Evolutionary conservation across 2,113 vertebrate species (phyloP).

Genomic region (Morone saxatilis): DNA sequence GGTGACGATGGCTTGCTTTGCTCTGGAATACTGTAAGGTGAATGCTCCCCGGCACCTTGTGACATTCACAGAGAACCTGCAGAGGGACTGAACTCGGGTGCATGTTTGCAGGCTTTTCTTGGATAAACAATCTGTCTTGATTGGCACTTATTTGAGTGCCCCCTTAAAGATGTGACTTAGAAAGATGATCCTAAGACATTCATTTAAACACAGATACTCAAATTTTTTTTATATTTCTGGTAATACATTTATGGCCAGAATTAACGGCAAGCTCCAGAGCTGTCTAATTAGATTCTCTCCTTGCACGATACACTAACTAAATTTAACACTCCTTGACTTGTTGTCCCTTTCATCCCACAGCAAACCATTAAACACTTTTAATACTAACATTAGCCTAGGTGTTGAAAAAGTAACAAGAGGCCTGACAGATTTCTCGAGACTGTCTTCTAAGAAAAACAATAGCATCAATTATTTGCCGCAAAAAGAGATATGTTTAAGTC

Average conservation of each 20-base stretch:
- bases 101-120: constrained; percentile 58
- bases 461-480: not conserved
- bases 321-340: constrained; percentile 22
- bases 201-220: not conserved
- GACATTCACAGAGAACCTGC: constrained; percentile 59
- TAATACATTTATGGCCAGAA: constrained; percentile 34
- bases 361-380: constrained; percentile 32
- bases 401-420: not conserved
- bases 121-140: constrained; percentile 68
- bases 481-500: not conserved
- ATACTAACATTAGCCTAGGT: constrained; percentile 28
- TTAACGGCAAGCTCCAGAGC: constrained; percentile 14
- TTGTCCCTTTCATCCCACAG: constrained; percentile 15
- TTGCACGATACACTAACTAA: constrained; percentile 42
- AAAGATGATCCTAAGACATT: constrained; percentile 16
- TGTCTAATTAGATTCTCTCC: constrained; percentile 25
- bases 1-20: constrained; percentile 70
- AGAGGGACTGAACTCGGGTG: constrained; percentile 32
- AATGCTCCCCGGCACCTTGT: constrained; percentile 63
- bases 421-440: not conserved
- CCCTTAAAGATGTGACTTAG: constrained; percentile 20
- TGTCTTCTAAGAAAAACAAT: not conserved
- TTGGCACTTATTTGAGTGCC: constrained; percentile 50
- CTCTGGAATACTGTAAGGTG: constrained; percentile 78
- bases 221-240: constrained; percentile 12